Evolutionary conservation across 2,797 vertebrate genomes (phyloP), one percentile per base, ranked within the genome.

Genomic region (Gallinago solitaria): DNA sequence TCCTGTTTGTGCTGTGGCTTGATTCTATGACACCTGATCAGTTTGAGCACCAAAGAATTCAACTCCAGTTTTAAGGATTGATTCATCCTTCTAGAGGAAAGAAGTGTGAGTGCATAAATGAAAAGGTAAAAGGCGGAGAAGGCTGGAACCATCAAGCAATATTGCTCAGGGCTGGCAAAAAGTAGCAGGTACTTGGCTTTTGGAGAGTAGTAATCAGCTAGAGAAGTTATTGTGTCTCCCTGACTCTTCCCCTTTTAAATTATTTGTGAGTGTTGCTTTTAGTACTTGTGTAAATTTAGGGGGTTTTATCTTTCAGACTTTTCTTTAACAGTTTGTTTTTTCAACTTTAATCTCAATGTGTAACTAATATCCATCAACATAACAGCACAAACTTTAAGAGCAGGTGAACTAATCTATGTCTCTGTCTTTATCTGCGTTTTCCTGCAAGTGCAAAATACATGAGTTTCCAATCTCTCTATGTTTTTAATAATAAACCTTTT

Each of bases 371-470:
- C 45, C 47, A 39, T 84, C 74, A 84, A 50, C 7, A 61, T 39
- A 86, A 73, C 53, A 68, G 24, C 16, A 37, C 9, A 30, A 14
- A 1, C 43, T 39, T 6, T 32, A 33, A 71, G 63, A 79, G 27
- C 67, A 75, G 24, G 50, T 88, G 54, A 91, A 87, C 54, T 91
- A 64, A 74, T 85, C 79, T 78, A 4, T 68, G 32, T 54, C 9
- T 56, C 51, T 86, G n/a, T 65, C 70, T 87, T 84, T 94, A 83
- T 93, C 75, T 65, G 27, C 35, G n/a, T 59, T 94, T 94, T 89
- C 59, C 59, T 89, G 14, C 18, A 53, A 93, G 53, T 74, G 43
- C 45, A 63, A 91, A 94, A 83, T 83, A 92, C 86, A 70, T 65
- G 69, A 84, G 56, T 63, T 93, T 86, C 81, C 54, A 53, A 51